These are phyloP conservation scores for Sinocyclocheilus maitianheensis DNA, from an alignment of 2,113 vertebrate genomes.

Conservation along the genomic window DNA sequence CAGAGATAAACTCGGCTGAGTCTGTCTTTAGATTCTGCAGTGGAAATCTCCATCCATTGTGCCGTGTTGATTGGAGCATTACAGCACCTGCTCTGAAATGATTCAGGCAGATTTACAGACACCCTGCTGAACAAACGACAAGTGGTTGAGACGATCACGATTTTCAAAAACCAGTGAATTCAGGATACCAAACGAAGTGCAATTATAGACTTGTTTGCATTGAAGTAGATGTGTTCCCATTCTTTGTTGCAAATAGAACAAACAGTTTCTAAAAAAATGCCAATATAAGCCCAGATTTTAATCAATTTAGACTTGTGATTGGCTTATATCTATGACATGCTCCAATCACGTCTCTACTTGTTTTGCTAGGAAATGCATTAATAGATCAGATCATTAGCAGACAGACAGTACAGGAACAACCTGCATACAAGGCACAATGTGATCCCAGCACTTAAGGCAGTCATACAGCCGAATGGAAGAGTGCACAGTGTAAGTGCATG, in stretches of 20 bases:
- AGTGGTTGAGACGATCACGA: constrained; percentile 3
- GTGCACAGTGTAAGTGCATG: not conserved
- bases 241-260: not conserved
- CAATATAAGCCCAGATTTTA: not conserved
- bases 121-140: constrained; percentile 3
- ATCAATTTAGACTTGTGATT: not conserved
- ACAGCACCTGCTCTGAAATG: constrained; percentile 33
- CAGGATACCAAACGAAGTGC: not conserved
- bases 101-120: constrained; percentile 40
- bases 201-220: not conserved
- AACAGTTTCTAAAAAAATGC: not conserved
- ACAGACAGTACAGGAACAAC: not conserved
- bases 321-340: not conserved
- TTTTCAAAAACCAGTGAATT: constrained; percentile 2
- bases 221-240: constrained; percentile 15
- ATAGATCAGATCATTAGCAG: not conserved
- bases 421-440: constrained; percentile 8
- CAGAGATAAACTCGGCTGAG: constrained; percentile 28
- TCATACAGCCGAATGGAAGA: not conserved
- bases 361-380: not conserved
- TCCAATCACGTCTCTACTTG: not conserved
- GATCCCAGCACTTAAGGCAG: constrained; percentile 18
- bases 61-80: constrained; percentile 42
- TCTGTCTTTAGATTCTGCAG: constrained; percentile 33
- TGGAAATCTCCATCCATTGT: constrained; percentile 44